Percentiles rank a stretch among this genome's conserved stretches.
Conservation (phyloP, 2,113 vertebrate genomes). For the Peromyscus californicus region DNA sequence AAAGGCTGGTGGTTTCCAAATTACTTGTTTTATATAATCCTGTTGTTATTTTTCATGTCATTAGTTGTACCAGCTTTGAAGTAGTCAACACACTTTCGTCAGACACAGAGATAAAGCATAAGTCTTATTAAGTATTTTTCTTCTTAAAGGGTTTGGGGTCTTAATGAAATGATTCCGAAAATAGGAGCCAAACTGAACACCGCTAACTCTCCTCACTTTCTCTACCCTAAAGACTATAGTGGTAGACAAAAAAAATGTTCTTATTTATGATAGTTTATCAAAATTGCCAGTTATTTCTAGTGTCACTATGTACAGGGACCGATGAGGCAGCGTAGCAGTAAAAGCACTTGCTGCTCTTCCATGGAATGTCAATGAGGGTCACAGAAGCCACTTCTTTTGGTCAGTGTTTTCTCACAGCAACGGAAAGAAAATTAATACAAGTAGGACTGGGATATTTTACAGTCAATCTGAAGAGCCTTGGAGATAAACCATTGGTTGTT, state of each 20-base stretch:
- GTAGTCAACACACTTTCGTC: background rate
- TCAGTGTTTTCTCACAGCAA: background rate
- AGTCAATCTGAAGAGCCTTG: accelerated
- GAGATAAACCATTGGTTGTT: background rate
- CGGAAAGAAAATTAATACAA: background rate
- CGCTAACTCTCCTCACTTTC: background rate
- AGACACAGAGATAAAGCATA: background rate
- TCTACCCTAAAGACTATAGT: background rate
- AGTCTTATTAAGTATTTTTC: background rate
- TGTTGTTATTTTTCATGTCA: background rate
- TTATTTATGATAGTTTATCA: background rate
- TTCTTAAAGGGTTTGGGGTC: background rate
- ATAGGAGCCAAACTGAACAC: background rate
- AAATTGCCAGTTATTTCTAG: background rate
- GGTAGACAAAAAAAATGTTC: background rate
- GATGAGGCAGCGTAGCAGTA: background rate
- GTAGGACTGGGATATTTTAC: background rate
- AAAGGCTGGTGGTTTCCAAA: background rate
- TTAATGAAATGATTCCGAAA: background rate
- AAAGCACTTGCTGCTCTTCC: background rate
- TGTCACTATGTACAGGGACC: background rate
- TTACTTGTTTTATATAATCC: background rate
- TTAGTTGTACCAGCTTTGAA: background rate
- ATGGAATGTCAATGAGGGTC: too few species aligned
- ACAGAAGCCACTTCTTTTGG: background rate